Percentiles rank a stretch among this genome's conserved stretches.
Evolutionary conservation across 2,113 vertebrate genomes (phyloP).

Genomic region (Alouatta palliata): DNA sequence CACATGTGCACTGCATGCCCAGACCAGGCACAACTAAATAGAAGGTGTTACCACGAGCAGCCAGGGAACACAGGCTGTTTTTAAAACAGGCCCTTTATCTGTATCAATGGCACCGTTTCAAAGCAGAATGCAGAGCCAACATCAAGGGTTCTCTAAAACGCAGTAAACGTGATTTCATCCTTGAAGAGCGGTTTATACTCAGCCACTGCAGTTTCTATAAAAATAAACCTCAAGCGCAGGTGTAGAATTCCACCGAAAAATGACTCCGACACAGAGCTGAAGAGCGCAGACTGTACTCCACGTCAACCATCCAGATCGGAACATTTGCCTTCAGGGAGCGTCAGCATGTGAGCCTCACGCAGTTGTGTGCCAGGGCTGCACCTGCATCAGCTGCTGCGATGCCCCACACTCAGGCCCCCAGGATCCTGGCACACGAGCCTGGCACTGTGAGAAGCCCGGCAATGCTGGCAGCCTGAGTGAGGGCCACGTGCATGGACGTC

Average conservation of each 20-base stretch:
- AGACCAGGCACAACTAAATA: background rate
- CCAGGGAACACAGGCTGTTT: background rate
- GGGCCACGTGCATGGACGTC: rapidly evolving
- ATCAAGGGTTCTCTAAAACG: background rate
- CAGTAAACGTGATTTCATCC: rapidly evolving
- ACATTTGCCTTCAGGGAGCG: background rate
- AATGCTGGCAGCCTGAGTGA: background rate
- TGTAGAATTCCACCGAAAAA: background rate
- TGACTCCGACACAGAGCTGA: background rate
- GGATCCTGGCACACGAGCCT: background rate
- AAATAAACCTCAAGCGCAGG: background rate
- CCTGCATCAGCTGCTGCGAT: rapidly evolving
- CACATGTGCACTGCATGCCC: rapidly evolving
- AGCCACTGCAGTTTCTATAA: background rate
- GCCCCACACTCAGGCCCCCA: rapidly evolving
- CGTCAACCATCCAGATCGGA: rapidly evolving
- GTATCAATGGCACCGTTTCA: background rate
- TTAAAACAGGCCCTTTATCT: background rate
- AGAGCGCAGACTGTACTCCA: rapidly evolving
- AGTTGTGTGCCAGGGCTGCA: background rate
- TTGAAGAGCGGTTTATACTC: background rate
- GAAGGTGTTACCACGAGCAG: background rate
- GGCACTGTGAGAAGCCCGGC: rapidly evolving
- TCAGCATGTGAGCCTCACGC: rapidly evolving
- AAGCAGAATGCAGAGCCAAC: background rate